Conservation (phyloP, 2,113 vertebrate genomes). For the Carassius gibelio region DNA sequence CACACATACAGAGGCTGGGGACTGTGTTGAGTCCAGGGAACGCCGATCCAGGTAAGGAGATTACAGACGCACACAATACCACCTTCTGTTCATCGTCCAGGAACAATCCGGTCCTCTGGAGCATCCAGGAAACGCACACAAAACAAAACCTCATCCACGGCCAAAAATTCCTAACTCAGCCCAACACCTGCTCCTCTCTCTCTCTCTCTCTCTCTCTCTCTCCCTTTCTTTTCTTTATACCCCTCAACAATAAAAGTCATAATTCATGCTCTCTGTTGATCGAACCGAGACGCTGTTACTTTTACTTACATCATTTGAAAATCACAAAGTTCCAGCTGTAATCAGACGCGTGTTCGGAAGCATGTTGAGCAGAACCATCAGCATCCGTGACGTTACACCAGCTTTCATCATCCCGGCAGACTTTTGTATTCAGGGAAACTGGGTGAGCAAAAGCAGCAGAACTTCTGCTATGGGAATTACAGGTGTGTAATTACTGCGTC, state of each 20-base stretch:
- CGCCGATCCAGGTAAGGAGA: constrained; percentile 82
- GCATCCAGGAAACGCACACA: constrained; percentile 53
- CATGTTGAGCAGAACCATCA: constrained; percentile 68
- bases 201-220: constrained; percentile 52
- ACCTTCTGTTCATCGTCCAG: constrained; percentile 78
- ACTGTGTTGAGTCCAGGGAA: constrained; percentile 70
- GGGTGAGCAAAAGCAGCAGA: neutral
- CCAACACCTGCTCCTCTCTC: constrained; percentile 51
- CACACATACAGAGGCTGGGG: constrained; percentile 64
- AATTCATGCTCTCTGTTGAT: constrained; percentile 55
- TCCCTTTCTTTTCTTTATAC: constrained; percentile 32
- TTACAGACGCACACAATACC: constrained; percentile 80
- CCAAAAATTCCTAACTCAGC: constrained; percentile 61
- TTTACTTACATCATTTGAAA: constrained; percentile 77
- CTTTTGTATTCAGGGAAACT: constrained; percentile 55
- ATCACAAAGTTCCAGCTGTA: constrained; percentile 70
- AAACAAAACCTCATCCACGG: constrained; percentile 53
- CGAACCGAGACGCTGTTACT: constrained; percentile 70
- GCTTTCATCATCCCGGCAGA: constrained; percentile 73
- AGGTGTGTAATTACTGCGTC: constrained; percentile 23
- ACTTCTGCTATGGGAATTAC: constrained; percentile 5
- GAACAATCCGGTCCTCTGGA: constrained; percentile 74
- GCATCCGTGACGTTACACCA: constrained; percentile 68
- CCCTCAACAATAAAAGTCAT: constrained; percentile 38
- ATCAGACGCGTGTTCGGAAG: constrained; percentile 75